A percentile compares a stretch with the other conserved stretches of the same genome.
phyloP scores from a whole-genome alignment of 2,113 vertebrate species.

The Thymallus thymallus region DNA sequence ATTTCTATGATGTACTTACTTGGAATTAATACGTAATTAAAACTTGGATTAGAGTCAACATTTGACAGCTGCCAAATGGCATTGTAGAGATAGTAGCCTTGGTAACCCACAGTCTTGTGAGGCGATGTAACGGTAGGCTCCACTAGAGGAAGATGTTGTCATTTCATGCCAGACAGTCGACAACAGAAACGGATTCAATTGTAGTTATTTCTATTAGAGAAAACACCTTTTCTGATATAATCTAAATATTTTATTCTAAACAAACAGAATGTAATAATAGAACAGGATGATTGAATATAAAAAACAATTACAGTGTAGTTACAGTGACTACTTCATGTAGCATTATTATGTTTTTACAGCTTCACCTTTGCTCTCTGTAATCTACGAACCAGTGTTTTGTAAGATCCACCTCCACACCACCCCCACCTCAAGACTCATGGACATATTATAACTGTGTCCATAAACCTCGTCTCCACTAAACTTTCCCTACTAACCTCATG shows the following conservation, averaged over 20 bases:
- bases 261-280: conserved; percentile 45
- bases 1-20: too few relatives aligned
- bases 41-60: too few relatives aligned
- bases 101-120: not conserved
- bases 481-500: not conserved
- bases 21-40: too few relatives aligned
- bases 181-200: not conserved
- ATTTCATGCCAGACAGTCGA: not conserved
- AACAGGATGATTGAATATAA: conserved; percentile 7
- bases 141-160: not conserved
- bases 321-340: conserved; percentile 23
- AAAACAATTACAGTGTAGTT: conserved; percentile 36
- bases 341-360: not conserved
- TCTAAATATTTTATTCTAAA: conserved; percentile 42
- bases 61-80: not conserved
- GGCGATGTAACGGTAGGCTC: not conserved
- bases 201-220: not conserved
- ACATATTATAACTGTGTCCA: not conserved
- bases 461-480: not conserved
- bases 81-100: not conserved
- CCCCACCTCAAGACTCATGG: too few relatives aligned
- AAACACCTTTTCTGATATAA: not conserved
- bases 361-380: not conserved
- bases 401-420: not conserved
- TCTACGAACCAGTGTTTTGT: not conserved